Evolutionary conservation across 2,113 vertebrate species (phyloP).

Genomic region (Petrocephalus microphthalmus): DNA sequence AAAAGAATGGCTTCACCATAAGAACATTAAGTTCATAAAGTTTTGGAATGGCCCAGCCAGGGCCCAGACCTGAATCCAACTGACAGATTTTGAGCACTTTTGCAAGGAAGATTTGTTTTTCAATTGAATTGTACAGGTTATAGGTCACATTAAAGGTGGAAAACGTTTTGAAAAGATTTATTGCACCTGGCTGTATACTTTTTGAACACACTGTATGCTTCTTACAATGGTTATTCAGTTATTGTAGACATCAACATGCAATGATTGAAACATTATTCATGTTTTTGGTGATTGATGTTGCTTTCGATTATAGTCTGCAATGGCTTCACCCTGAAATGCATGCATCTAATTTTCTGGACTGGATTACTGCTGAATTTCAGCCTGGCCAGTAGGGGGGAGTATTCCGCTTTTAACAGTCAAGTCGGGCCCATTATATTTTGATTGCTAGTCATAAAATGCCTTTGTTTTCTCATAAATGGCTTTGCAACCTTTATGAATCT

Average conservation of each 20-base stretch:
- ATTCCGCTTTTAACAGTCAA: not conserved
- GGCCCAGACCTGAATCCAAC: too few relatives aligned
- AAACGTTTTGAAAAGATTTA: too few relatives aligned
- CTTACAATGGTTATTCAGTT: not conserved
- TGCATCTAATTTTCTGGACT: not conserved
- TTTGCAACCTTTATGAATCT: not conserved
- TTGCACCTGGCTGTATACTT: too few relatives aligned
- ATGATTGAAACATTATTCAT: not conserved
- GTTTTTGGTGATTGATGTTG: not conserved
- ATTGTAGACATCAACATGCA: not conserved
- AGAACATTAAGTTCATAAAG: too few relatives aligned
- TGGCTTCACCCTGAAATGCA: not conserved
- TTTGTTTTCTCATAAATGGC: not conserved
- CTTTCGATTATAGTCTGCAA: not conserved
- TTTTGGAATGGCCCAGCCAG: too few relatives aligned
- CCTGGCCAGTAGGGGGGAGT: conserved; percentile 10
- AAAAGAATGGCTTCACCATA: too few relatives aligned
- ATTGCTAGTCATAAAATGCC: not conserved
- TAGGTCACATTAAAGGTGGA: too few relatives aligned
- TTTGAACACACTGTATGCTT: not conserved
- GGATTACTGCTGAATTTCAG: not conserved
- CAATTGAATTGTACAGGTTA: too few relatives aligned
- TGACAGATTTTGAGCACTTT: too few relatives aligned
- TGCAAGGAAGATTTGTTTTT: too few relatives aligned
- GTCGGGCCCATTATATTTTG: not conserved